A percentile compares a stretch with the other conserved stretches of the same genome.
Conservation (phyloP, 2,797 vertebrate genomes). For the Pelochelys cantorii region DNA sequence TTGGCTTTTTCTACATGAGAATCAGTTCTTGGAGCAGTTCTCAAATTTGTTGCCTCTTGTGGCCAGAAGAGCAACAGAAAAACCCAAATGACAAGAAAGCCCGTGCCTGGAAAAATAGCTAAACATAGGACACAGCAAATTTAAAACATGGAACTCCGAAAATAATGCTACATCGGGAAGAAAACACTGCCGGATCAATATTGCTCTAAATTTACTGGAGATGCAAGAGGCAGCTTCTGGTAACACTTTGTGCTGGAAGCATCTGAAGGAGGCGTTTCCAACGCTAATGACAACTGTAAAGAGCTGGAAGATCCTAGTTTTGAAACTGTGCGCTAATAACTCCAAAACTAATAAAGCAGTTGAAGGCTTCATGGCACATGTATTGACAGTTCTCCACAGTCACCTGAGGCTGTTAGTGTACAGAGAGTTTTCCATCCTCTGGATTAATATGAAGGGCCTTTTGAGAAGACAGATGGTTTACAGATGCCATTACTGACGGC, state of each 20-base stretch:
- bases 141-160: rapidly evolving
- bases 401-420: rapidly evolving
- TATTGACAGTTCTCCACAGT: rapidly evolving
- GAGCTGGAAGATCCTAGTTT: not conserved
- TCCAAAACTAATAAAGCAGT: not conserved
- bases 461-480: not conserved
- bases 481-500: not conserved
- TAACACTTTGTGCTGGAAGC: not conserved
- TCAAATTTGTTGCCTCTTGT: rapidly evolving
- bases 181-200: not conserved
- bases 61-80: not conserved
- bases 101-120: rapidly evolving
- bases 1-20: not conserved
- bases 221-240: not conserved
- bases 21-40: not conserved
- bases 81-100: rapidly evolving
- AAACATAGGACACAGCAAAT: rapidly evolving
- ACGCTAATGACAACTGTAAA: not conserved
- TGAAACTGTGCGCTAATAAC: not conserved
- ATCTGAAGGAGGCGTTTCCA: not conserved
- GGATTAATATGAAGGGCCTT: not conserved
- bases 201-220: not conserved
- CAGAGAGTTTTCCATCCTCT: rapidly evolving
- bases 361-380: not conserved
- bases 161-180: not conserved